Conservation (phyloP, 2,888 invertebrate genomes). For the Cantharis nigra region DNA sequence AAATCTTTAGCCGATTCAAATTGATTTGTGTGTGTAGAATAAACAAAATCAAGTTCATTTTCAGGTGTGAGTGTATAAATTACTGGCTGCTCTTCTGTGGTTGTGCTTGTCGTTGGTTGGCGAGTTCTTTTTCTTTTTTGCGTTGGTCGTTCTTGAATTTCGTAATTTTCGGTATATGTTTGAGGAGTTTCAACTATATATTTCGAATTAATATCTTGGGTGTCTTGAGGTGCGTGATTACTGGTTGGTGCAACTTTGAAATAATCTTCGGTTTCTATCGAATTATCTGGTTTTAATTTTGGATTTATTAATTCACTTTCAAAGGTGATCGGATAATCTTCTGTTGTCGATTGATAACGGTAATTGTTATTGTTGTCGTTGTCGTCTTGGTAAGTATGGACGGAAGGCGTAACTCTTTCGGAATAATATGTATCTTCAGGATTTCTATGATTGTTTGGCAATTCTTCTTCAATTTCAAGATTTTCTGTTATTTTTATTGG, state of each 20-base stretch:
- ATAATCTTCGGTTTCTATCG: constrained; percentile 8
- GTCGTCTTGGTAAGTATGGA: neutral
- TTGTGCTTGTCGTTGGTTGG: constrained; percentile 8
- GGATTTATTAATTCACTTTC: constrained; percentile 14
- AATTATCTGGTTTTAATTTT: constrained; percentile 1
- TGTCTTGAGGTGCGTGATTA: neutral
- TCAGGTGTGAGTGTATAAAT: constrained; percentile 43
- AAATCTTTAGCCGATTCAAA: constrained; percentile 25
- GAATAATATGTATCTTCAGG: constrained; percentile 11
- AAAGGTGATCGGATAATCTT: constrained; percentile 1
- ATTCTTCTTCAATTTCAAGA: constrained; percentile 17
- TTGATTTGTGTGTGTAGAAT: constrained; percentile 9
- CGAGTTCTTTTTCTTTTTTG: constrained; percentile 15
- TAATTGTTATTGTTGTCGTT: neutral
- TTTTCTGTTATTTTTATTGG: constrained; percentile 13
- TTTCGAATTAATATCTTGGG: neutral
- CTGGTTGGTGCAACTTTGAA: constrained; percentile 2
- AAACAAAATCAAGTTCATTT: constrained; percentile 47
- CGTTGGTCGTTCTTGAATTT: constrained; percentile 12
- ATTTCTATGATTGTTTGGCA: constrained; percentile 28
- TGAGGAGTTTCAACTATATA: neutral
- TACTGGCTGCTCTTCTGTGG: constrained; percentile 29
- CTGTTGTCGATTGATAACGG: constrained; percentile 5
- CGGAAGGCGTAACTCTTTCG: neutral
- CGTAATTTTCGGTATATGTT: constrained; percentile 2